phyloP scores from a whole-genome alignment of 2,113 vertebrate genomes.

The Macquaria ambigua region DNA sequence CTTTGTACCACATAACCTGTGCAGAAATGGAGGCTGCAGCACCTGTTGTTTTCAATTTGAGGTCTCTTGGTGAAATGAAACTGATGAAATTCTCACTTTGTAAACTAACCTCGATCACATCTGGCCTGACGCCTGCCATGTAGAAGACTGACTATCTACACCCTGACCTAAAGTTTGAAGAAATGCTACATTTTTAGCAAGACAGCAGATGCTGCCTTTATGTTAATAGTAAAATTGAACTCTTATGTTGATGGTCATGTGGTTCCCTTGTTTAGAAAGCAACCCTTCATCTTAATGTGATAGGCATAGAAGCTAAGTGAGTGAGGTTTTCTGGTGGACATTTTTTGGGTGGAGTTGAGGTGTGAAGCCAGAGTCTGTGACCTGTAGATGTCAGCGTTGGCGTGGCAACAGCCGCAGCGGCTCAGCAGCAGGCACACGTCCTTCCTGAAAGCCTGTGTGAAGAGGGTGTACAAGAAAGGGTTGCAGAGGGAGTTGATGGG shows the following conservation, averaged over 20 bases:
- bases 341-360: conserved; percentile 61
- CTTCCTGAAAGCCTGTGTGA: conserved; percentile 91
- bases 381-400: conserved; percentile 83
- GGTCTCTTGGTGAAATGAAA: not conserved
- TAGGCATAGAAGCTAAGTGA: conserved; percentile 72
- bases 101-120: conserved; percentile 20
- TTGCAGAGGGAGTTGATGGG: conserved; percentile 96
- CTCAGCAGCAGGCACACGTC: conserved; percentile 89
- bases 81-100: conserved; percentile 22
- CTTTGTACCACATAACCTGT: not conserved
- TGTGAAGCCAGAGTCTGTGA: conserved; percentile 83
- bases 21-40: conserved; percentile 15
- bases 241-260: conserved; percentile 61
- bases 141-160: conserved; percentile 9
- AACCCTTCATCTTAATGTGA: conserved; percentile 80
- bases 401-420: conserved; percentile 86
- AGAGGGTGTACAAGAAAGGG: conserved; percentile 94
- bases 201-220: not conserved
- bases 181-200: conserved; percentile 30
- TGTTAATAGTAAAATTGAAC: not conserved
- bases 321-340: conserved; percentile 39
- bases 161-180: conserved; percentile 20
- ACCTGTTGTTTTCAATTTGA: conserved; percentile 14
- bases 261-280: conserved; percentile 77
- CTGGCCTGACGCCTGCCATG: not conserved